Conservation (phyloP, 2,888 invertebrate genomes). For the Sesamia inferens region DNA sequence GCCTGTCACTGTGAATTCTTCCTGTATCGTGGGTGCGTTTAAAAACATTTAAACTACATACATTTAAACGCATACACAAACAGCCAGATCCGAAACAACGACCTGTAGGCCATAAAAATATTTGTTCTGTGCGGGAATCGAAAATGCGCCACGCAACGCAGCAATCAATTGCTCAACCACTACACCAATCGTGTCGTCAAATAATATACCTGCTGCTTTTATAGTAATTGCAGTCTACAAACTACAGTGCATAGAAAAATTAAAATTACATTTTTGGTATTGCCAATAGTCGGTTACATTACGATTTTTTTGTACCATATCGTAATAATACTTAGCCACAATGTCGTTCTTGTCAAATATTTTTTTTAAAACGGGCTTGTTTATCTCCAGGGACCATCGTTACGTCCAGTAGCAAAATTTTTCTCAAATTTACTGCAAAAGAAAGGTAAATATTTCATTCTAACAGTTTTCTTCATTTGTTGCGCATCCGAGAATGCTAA, state of each 20-base stretch:
- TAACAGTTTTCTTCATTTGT: background rate
- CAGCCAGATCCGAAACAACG: no score
- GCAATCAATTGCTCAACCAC: no score
- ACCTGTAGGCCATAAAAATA: no score
- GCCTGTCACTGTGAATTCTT: no score
- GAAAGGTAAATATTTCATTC: background rate
- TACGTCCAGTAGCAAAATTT: slow-evolving; percentile 14
- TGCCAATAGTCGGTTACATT: background rate
- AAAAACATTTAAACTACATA: no score
- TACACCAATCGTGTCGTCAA: no score
- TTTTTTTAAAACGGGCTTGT: slow-evolving; percentile 31
- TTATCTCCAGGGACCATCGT: background rate
- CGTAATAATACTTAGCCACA: slow-evolving; percentile 20
- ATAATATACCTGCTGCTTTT: no score
- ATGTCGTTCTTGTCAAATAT: slow-evolving; percentile 29
- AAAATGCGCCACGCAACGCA: no score
- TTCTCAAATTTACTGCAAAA: slow-evolving; percentile 72
- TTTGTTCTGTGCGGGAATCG: no score
- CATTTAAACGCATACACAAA: no score
- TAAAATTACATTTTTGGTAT: slow-evolving; percentile 20
- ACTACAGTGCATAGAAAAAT: background rate
- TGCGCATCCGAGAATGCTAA: background rate
- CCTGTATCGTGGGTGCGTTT: no score
- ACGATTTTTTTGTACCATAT: slow-evolving; percentile 20
- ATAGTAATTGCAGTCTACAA: background rate